A percentile compares a stretch with the other conserved stretches of the same genome.
Conservation (phyloP, 2,113 vertebrate species). For the Rhineura floridana region DNA sequence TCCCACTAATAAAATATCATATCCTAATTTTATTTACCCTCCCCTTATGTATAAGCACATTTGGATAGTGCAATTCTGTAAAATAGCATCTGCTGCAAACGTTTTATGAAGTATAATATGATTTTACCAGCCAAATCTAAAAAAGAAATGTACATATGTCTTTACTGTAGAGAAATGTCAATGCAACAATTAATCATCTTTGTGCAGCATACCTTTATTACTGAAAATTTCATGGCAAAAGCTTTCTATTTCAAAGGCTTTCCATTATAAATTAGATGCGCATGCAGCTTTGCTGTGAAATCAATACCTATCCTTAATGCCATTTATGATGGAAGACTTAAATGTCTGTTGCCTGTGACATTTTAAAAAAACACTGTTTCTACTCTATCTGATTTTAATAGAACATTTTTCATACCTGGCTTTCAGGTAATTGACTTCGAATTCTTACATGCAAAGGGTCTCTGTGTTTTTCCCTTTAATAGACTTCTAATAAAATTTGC, state of each 20-base stretch:
- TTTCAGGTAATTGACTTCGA: slow-evolving; percentile 78
- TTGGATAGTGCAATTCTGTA: slow-evolving; percentile 74
- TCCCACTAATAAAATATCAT: slow-evolving; percentile 57
- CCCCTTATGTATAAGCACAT: slow-evolving; percentile 63
- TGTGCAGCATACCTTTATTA: slow-evolving; percentile 79
- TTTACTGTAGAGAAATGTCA: slow-evolving; percentile 73
- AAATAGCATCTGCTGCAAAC: slow-evolving; percentile 80
- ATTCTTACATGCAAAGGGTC: slow-evolving; percentile 83
- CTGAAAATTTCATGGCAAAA: slow-evolving; percentile 74
- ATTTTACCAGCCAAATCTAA: slow-evolving; percentile 75
- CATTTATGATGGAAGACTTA: slow-evolving; percentile 77
- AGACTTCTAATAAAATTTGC: slow-evolving; percentile 94
- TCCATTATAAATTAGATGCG: slow-evolving; percentile 78
- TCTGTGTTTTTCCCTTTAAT: slow-evolving; percentile 81
- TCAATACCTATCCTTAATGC: slow-evolving; percentile 78
- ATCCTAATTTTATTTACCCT: slow-evolving; percentile 47
- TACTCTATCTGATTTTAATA: slow-evolving; percentile 87
- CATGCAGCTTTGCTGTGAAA: slow-evolving; percentile 81
- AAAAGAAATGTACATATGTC: slow-evolving; percentile 73
- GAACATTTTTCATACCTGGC: slow-evolving; percentile 76
- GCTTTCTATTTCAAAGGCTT: slow-evolving; percentile 80
- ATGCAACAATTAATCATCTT: slow-evolving; percentile 72
- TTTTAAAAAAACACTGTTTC: slow-evolving; percentile 80
- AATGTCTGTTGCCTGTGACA: slow-evolving; percentile 83
- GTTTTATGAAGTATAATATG: slow-evolving; percentile 76